A percentile compares a stretch with the other conserved stretches of the same genome.
phyloP scores from a whole-genome alignment of 2,113 vertebrate genomes.

The Pachycephala philippinensis region DNA sequence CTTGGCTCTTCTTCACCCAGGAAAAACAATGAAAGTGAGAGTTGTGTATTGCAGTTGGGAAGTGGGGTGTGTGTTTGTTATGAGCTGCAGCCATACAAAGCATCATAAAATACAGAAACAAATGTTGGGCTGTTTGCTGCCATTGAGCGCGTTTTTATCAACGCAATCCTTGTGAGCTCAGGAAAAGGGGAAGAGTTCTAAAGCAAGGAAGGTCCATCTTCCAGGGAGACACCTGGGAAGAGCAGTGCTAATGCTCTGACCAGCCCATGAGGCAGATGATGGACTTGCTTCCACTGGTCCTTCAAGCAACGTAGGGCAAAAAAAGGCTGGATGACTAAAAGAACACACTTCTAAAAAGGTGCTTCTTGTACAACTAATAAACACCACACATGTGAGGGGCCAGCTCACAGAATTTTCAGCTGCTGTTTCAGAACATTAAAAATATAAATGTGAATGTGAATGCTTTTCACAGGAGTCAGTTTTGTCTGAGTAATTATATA shows the following conservation, averaged over 20 bases:
- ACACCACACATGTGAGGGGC: rapidly evolving
- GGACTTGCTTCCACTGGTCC: not conserved
- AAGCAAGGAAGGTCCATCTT: not conserved
- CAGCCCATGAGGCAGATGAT: rapidly evolving
- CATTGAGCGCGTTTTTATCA: rapidly evolving
- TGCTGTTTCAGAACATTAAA: not conserved
- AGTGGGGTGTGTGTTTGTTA: not conserved
- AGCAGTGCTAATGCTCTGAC: not conserved
- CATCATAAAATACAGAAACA: not conserved
- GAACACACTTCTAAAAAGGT: not conserved
- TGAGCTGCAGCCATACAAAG: not conserved
- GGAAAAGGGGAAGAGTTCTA: not conserved
- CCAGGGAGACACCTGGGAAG: not conserved
- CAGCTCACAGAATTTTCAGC: not conserved
- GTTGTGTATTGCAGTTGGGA: rapidly evolving
- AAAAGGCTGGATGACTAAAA: not conserved
- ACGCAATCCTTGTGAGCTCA: not conserved
- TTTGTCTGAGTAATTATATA: constrained; percentile 16
- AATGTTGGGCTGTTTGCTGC: not conserved
- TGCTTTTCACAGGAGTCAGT: not conserved
- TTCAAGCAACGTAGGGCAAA: rapidly evolving
- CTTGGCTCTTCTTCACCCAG: not conserved
- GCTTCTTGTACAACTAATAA: not conserved
- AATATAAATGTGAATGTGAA: not conserved
- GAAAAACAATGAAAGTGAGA: not conserved